phyloP scores from a whole-genome alignment of 2,888 invertebrate genomes.

The Oligia latruncula region DNA sequence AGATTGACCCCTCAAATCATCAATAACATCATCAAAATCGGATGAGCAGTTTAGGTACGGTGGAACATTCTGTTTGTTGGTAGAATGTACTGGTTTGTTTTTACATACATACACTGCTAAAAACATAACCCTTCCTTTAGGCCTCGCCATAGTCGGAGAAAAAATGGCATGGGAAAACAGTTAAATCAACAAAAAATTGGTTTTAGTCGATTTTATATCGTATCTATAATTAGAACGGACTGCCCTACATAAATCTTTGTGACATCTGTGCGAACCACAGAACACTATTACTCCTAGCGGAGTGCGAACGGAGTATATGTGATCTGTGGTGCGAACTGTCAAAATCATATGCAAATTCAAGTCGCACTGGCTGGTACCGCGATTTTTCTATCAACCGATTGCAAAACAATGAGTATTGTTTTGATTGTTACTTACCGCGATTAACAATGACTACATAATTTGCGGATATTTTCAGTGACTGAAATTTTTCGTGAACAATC shows the following conservation, averaged over 20 bases:
- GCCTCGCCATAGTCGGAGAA: neutral
- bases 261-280: slow-evolving; percentile 23
- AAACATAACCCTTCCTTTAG: neutral
- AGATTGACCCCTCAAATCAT: no score
- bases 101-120: neutral
- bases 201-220: neutral
- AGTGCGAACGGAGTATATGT: no score
- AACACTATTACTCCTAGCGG: no score
- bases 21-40: no score
- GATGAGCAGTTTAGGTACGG: no score
- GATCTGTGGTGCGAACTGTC: slow-evolving; percentile 24
- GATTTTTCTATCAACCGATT: slow-evolving; percentile 32
- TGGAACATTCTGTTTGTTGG: no score
- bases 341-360: slow-evolving; percentile 56
- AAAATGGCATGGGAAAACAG: neutral
- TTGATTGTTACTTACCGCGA: slow-evolving; percentile 53
- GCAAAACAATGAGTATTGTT: slow-evolving; percentile 59
- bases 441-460: slow-evolving; percentile 56
- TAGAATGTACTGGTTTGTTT: no score
- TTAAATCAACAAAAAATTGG: neutral
- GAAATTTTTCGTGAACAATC: slow-evolving; percentile 50
- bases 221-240: neutral
- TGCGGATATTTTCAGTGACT: slow-evolving; percentile 36
- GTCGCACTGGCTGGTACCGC: slow-evolving; percentile 27
- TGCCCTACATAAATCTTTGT: neutral